Percentiles rank a stretch among this genome's conserved stretches.
These are phyloP conservation scores for Didymodactylos carnosus DNA, from an alignment of 2,888 invertebrate genomes.

Conservation along the genomic window DNA sequence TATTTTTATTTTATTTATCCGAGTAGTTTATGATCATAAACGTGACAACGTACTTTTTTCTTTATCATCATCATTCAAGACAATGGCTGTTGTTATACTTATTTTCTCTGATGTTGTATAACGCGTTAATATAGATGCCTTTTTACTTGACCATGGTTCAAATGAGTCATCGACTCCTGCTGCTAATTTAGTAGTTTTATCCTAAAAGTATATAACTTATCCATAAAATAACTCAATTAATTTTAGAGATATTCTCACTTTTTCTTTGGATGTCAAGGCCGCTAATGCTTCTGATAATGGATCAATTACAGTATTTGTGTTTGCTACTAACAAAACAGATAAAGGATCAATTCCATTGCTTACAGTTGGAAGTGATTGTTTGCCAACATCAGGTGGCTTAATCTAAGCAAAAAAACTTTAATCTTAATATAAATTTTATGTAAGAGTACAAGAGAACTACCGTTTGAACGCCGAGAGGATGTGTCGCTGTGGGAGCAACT, in stretches of 20 bases:
- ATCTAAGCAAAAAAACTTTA: neutral
- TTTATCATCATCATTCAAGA: slow-evolving; percentile 38
- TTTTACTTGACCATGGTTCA: slow-evolving; percentile 58
- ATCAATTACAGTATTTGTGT: neutral
- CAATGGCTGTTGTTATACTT: slow-evolving; percentile 66
- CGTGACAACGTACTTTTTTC: slow-evolving; percentile 25
- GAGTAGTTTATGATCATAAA: neutral
- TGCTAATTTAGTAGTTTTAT: neutral
- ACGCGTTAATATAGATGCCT: slow-evolving; percentile 57
- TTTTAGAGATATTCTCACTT: no score
- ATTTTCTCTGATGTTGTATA: slow-evolving; percentile 82
- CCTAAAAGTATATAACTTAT: no score
- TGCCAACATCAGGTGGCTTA: neutral
- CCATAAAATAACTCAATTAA: no score
- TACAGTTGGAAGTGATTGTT: neutral
- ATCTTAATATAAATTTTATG: neutral
- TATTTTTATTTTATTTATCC: neutral
- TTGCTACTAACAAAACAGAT: no score
- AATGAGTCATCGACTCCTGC: slow-evolving; percentile 22
- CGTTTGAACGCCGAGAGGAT: neutral
- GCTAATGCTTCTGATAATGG: neutral
- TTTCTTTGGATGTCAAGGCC: neutral
- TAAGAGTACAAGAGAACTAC: no score
- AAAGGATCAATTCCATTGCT: neutral
- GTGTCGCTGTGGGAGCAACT: neutral